Percentiles rank a stretch among this genome's conserved stretches.
These are phyloP conservation scores for Clunio marinus DNA, from an alignment of 2,888 invertebrate species.

Conservation along the genomic window DNA sequence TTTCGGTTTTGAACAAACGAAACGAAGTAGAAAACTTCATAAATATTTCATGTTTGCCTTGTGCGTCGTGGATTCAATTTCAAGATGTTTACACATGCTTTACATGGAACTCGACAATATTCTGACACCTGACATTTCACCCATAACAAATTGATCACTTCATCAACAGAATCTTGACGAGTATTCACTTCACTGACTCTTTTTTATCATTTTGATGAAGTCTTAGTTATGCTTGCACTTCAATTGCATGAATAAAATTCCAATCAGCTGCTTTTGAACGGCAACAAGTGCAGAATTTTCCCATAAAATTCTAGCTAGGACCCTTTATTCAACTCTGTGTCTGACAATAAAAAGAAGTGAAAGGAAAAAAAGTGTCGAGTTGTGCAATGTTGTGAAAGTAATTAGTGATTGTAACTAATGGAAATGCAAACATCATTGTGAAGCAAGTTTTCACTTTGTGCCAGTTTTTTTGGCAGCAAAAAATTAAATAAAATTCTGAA, in stretches of 20 bases:
- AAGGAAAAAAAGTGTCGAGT: not conserved
- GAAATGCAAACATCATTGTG: constrained; percentile 16
- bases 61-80: no score
- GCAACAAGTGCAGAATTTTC: constrained; percentile 41
- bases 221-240: not conserved
- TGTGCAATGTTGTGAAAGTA: constrained; percentile 18
- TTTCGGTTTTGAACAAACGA: no score
- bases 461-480: not conserved
- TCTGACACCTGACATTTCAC: constrained; percentile 25
- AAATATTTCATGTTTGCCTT: constrained; percentile 12
- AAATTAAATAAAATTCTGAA: not conserved
- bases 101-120: not conserved
- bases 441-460: constrained; percentile 1
- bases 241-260: constrained; percentile 16
- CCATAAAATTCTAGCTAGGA: constrained; percentile 35
- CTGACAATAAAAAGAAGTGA: not conserved
- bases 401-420: not conserved
- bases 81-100: constrained; percentile 20
- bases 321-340: not conserved
- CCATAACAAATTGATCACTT: constrained; percentile 33
- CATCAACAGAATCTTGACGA: not conserved
- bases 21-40: no score
- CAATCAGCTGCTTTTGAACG: constrained; percentile 19
- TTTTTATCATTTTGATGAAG: constrained; percentile 16
- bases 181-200: no score